Conservation (phyloP, 2,888 invertebrate species). For the Hydraecia micacea region DNA sequence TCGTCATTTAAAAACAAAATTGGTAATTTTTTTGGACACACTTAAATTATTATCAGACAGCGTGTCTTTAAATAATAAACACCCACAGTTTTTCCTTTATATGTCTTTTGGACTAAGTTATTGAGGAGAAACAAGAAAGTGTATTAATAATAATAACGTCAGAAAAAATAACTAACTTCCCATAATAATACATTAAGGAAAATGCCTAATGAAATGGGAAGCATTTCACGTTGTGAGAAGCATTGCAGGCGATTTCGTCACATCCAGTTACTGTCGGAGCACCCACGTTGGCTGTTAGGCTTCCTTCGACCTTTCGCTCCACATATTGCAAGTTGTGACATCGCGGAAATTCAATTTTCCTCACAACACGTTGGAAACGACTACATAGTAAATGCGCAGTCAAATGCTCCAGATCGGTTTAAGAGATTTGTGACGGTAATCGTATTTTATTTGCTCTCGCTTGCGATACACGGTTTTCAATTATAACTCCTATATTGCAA, state of each 20-base stretch:
- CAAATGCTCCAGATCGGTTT: slow-evolving; percentile 37
- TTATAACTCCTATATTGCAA: slow-evolving; percentile 18
- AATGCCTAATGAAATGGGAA: slow-evolving; percentile 19
- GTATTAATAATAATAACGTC: slow-evolving; percentile 11
- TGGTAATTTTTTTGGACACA: neutral
- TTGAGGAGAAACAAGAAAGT: slow-evolving; percentile 14
- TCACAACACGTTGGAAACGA: slow-evolving; percentile 49
- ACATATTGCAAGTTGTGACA: slow-evolving; percentile 68
- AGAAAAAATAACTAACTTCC: neutral
- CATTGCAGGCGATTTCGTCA: slow-evolving; percentile 26
- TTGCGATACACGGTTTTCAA: slow-evolving; percentile 26
- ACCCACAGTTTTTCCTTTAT: neutral
- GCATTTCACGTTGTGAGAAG: slow-evolving; percentile 26
- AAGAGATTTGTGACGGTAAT: slow-evolving; percentile 39
- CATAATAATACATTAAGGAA: slow-evolving; percentile 26
- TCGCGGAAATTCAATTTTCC: slow-evolving; percentile 73
- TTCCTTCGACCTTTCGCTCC: slow-evolving; percentile 52
- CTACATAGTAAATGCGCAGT: slow-evolving; percentile 43
- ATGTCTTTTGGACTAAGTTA: neutral
- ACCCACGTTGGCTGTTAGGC: slow-evolving; percentile 40
- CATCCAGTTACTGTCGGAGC: slow-evolving; percentile 46
- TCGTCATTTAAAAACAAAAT: neutral
- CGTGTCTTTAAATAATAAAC: neutral
- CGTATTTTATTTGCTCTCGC: slow-evolving; percentile 34
- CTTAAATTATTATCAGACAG: neutral